Evolutionary conservation across 2,888 invertebrate species (phyloP), one percentile per base, ranked within the genome.

Genomic region (Tortrix viridana): DNA sequence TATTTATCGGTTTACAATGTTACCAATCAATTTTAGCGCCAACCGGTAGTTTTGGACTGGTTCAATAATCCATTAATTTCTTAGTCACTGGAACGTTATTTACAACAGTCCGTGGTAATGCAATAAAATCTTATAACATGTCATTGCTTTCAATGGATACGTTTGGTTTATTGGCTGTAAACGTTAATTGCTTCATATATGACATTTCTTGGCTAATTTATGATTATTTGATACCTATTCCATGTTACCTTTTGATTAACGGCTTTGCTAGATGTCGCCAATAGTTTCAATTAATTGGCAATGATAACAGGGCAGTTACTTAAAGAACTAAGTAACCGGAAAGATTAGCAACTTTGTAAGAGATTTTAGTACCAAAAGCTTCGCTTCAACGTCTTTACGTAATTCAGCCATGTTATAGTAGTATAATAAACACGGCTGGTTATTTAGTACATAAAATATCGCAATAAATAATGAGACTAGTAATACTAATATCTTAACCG

Each of bases 381-480:
- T 64, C 70, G 66, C 65, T 62, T 60, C 59, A 58, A 60, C 60
- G 67, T 67, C 53, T 58, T 75, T 72, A 71, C 65, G 68, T 64
- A 70, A 70, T 69, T 67, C 65, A 67, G 68, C 55, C 69, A 74
- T 68, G 73, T 75, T 74, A 76, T 70, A 66, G 47, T 67, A 50
- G 67, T 12, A 12, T 74, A 75, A 79, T 80, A 74, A 80, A 78
- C 76, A 73, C 71, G 59, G 71, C 72, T 75, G 68, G 72, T 76
- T 75, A 73, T 72, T 77, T 73, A 72, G 71, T 69, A 70, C 67
- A 75, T 69, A 69, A 73, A 76, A 76, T 80, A 81, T 76, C 71
- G 81, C 81, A 82, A 84, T 81, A 86, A 83, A 85, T 86, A 87
- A 88, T 81, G 75, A 80, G 79, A 78, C 79, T 82, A 82, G 82